A percentile compares a stretch with the other conserved stretches of the same genome.
Conservation (phyloP, 2,888 invertebrate genomes). For the Clusia tigrina region DNA sequence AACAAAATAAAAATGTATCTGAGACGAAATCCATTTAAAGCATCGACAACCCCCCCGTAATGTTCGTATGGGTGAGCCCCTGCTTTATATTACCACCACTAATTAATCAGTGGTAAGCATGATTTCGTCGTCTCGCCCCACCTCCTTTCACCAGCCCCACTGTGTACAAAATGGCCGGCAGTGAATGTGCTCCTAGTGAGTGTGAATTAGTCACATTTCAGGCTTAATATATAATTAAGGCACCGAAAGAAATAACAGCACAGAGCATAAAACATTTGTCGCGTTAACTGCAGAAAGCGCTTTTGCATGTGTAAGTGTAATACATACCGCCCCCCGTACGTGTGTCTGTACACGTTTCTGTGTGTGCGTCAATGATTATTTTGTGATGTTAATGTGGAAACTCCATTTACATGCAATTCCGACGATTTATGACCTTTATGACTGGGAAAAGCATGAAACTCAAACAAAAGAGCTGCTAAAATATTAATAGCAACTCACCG, state of each 20-base stretch:
- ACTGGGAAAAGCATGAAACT: slow-evolving; percentile 26
- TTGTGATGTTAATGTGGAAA: slow-evolving; percentile 43
- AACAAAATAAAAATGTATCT: too few relatives aligned
- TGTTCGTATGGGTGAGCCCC: too few relatives aligned
- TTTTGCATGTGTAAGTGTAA: background rate
- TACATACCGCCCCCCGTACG: too few relatives aligned
- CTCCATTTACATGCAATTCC: slow-evolving; percentile 49
- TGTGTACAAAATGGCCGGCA: too few relatives aligned
- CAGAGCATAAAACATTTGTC: too few relatives aligned
- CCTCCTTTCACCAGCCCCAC: too few relatives aligned
- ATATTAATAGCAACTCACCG: background rate
- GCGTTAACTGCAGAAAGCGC: background rate
- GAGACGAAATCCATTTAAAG: too few relatives aligned
- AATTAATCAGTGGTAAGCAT: too few relatives aligned
- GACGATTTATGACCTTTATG: slow-evolving; percentile 40
- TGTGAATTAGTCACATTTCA: slow-evolving; percentile 21
- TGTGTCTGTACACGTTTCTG: too few relatives aligned
- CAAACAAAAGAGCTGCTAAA: slow-evolving; percentile 21
- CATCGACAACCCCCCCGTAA: too few relatives aligned
- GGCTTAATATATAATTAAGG: slow-evolving; percentile 11
- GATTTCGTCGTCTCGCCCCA: too few relatives aligned
- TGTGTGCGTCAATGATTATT: slow-evolving; percentile 12
- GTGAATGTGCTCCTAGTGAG: slow-evolving; percentile 10
- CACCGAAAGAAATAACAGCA: background rate
- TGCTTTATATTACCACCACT: too few relatives aligned